Conservation (phyloP, 2,113 vertebrate species). For the Oncorhynchus clarkii region DNA sequence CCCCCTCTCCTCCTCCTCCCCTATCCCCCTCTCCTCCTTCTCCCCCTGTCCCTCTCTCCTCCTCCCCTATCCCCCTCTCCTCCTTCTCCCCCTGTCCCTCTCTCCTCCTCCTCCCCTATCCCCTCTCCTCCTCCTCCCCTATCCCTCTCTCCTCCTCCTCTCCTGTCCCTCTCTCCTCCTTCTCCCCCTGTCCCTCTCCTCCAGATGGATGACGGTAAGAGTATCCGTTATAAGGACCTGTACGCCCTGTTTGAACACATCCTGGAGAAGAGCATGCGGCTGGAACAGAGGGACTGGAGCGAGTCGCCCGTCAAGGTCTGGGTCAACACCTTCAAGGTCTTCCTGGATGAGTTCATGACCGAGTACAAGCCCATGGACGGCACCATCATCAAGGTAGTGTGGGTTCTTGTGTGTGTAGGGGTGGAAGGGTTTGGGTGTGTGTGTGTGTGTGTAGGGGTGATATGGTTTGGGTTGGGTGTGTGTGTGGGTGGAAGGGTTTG, state of each 20-base stretch:
- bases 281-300: conserved; percentile 92
- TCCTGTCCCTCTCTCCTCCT: not conserved
- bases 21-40: no score
- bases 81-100: no score
- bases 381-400: conserved; percentile 78
- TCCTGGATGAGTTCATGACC: conserved; percentile 96
- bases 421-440: no score
- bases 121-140: no score
- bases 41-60: no score
- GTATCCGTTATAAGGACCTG: conserved; percentile 96
- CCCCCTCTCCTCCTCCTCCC: no score
- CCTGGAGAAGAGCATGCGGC: conserved; percentile 95
- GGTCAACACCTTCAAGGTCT: conserved; percentile 98
- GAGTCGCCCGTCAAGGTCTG: conserved; percentile 96
- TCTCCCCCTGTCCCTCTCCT: not conserved
- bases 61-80: no score
- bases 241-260: conserved; percentile 96
- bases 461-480: no score
- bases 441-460: no score
- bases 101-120: no score
- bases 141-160: not conserved
- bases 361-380: conserved; percentile 89
- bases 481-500: no score
- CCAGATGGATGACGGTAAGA: conserved; percentile 94
- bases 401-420: no score